Base-by-base conservation (phyloP, 2,113 vertebrate species). In the Oreochromis aureus region DNA sequence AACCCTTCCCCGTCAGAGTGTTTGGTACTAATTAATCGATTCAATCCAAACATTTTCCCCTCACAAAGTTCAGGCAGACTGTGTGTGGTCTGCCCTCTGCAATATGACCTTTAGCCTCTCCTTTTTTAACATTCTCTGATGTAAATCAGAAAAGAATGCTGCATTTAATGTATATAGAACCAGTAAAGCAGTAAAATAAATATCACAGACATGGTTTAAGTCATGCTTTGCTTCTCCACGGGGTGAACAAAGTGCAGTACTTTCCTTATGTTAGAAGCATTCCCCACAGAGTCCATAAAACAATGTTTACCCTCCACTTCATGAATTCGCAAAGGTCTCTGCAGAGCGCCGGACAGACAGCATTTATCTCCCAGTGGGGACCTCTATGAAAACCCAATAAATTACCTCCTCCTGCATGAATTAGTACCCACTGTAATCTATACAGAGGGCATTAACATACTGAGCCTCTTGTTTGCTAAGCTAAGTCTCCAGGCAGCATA, bases 371-470 rank as follows among this genome's bases (percentile, higher is more conserved):
- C 92, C 92, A 80, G 36, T 41, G 89, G 94, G 91, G 92, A 88
- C 86, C 83, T 78, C 89, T 83, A 78, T 93, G 89, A 93, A 93
- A 89, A 89, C 83, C 86, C 91, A 82, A 94, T 93, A 94, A 96
- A 95, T 95, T 91, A 92, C 87, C 88, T 83, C 90, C 87, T 80
- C 83, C 91, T 86, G 90, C 89, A 93, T 93, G 90, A 93, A 96
- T 95, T 91, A 94, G 91, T 91, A 84, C 90, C 86, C 79, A 91
- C 76, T 89, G 89, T 94, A 89, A 94, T 94, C 90, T 83, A 87
- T 93, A 92, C 80, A 15, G 90, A 87, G 24, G 86, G 84, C 93
- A 94, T 94, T 90, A 92, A 83, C 92, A 93, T 90, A 82, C 53
- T 7, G 48, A 82, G 84, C 71, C 80, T 91, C 46, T 3, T 87